A percentile compares a stretch with the other conserved stretches of the same genome.
phyloP scores from a whole-genome alignment of 2,113 vertebrate genomes.

The Pica pica region DNA sequence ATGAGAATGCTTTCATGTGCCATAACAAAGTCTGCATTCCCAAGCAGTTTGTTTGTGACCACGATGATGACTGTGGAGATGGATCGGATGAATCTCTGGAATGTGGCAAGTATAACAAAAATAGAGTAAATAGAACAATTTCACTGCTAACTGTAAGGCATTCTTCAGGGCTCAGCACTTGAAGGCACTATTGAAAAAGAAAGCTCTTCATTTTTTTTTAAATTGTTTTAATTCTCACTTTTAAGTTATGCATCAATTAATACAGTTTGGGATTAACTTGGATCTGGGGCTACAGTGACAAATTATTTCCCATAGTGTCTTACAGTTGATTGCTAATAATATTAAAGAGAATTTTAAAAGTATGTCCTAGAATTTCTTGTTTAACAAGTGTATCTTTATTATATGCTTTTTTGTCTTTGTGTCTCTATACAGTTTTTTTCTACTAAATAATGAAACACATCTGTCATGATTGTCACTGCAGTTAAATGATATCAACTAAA shows the following conservation, averaged over 20 bases:
- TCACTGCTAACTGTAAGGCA: background rate
- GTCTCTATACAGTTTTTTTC: background rate
- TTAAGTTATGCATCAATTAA: background rate
- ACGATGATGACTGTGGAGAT: conserved; percentile 94
- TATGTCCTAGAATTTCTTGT: background rate
- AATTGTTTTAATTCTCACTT: background rate
- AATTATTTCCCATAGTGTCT: background rate
- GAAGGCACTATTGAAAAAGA: background rate
- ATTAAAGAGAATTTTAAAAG: background rate
- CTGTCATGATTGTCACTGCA: background rate
- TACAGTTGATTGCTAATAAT: background rate
- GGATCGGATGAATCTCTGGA: conserved; percentile 91
- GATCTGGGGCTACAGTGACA: background rate
- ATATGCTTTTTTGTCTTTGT: background rate
- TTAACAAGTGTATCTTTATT: background rate
- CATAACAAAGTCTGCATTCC: conserved; percentile 91
- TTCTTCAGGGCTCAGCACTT: background rate
- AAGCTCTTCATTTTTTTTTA: background rate
- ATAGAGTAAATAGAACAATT: background rate
- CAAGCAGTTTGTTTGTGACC: conserved; percentile 91
- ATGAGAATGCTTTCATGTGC: conserved; percentile 91
- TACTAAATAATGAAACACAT: background rate
- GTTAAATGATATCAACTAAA: background rate
- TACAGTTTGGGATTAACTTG: background rate
- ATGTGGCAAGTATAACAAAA: conserved; percentile 82